Evolutionary conservation across 2,113 vertebrate species (phyloP).

Genomic region (Lophochroa leadbeateri): DNA sequence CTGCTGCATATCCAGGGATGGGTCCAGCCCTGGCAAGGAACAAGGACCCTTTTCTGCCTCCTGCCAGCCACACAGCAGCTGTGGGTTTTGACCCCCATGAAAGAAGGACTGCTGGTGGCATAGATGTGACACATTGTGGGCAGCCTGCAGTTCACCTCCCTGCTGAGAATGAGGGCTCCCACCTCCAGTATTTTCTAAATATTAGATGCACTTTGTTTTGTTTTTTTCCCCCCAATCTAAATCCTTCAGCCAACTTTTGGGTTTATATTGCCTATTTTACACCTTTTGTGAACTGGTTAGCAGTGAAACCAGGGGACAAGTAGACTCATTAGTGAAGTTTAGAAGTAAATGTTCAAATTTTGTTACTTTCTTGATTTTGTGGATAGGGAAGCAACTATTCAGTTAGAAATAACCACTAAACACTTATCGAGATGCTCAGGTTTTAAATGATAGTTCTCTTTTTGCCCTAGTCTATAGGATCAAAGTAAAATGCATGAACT

Average conservation of each 20-base stretch:
- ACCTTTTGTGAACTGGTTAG: neutral
- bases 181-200: neutral
- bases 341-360: neutral
- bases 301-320: neutral
- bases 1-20: neutral
- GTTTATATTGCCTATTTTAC: neutral
- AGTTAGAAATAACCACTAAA: neutral
- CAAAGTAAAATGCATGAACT: conserved; percentile 32
- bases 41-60: neutral
- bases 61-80: neutral
- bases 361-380: neutral
- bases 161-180: accelerated
- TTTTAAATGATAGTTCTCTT: neutral
- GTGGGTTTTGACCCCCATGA: accelerated
- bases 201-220: neutral
- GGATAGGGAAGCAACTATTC: neutral
- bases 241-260: neutral
- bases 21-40: neutral
- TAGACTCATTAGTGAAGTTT: neutral
- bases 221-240: neutral
- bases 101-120: neutral
- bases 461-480: neutral
- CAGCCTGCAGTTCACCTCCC: neutral
- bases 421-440: neutral
- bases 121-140: neutral